These are phyloP conservation scores for Merluccius polli DNA, from an alignment of 2,797 vertebrate genomes.

Conservation along the genomic window DNA sequence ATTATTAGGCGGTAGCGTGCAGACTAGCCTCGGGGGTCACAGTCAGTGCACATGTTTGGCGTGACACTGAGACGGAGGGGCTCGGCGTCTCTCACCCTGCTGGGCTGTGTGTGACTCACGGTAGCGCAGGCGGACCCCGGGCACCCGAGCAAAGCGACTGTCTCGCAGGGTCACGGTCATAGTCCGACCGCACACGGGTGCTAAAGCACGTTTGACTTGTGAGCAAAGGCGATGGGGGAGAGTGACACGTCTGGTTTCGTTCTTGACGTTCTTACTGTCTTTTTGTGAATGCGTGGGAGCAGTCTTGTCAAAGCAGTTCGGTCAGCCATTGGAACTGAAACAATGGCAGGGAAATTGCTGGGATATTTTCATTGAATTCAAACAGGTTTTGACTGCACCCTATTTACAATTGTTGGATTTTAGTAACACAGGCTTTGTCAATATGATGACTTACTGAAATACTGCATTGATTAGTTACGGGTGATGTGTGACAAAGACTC, in stretches of 20 bases:
- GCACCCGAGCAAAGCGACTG: conserved; percentile 20
- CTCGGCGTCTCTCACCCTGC: conserved; percentile 36
- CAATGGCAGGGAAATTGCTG: not conserved
- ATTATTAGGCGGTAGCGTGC: conserved; percentile 38
- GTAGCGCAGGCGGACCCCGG: conserved; percentile 33
- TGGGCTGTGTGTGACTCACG: conserved; percentile 31
- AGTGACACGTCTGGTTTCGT: not conserved
- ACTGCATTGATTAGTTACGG: not conserved
- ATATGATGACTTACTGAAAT: not conserved
- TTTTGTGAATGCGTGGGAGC: not conserved
- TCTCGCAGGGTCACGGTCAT: conserved; percentile 29
- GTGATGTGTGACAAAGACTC: not conserved
- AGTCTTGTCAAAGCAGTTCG: not conserved
- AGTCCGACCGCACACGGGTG: conserved; percentile 20
- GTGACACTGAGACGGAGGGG: conserved; percentile 49
- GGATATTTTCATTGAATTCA: not conserved
- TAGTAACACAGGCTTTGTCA: not conserved
- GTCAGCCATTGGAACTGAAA: not conserved
- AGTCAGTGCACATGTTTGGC: conserved; percentile 26
- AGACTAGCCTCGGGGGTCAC: conserved; percentile 39
- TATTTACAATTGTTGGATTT: not conserved
- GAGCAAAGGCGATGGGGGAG: not conserved
- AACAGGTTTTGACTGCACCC: not conserved
- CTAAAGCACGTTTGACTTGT: conserved; percentile 22
- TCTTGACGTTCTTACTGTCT: not conserved